Conservation (phyloP, 1,140 invertebrate species). For the Zaprionus africanus region DNA sequence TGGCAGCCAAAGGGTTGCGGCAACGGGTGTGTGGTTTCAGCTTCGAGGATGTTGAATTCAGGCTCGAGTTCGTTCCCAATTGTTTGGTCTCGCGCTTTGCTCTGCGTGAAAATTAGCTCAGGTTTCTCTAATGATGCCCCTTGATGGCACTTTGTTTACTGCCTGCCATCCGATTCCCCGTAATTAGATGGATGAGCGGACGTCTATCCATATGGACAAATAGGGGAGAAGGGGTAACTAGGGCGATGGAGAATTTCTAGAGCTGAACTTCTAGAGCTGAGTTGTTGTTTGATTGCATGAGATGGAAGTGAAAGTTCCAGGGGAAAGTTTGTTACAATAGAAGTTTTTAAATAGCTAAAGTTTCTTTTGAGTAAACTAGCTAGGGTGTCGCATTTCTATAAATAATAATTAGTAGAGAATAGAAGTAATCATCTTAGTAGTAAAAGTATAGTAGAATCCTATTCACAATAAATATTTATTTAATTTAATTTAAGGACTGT, state of each 20-base stretch:
- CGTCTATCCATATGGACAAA: background rate
- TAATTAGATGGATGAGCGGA: conserved; percentile 20
- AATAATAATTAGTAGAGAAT: no score
- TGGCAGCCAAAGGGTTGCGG: conserved; percentile 55
- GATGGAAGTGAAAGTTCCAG: no score
- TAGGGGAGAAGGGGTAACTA: background rate
- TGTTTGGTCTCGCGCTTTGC: conserved; percentile 47
- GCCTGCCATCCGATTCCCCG: conserved; percentile 28
- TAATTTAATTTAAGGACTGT: no score
- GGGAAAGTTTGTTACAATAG: no score
- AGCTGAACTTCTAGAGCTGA: background rate
- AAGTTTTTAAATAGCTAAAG: no score
- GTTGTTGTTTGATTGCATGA: background rate
- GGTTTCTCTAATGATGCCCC: conserved; percentile 71
- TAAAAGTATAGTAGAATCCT: no score
- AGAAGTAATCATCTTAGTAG: no score
- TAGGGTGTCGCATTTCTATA: no score
- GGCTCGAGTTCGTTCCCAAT: conserved; percentile 41
- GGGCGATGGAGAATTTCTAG: background rate
- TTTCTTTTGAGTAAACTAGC: no score
- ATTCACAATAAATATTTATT: no score
- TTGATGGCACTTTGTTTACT: conserved; percentile 59
- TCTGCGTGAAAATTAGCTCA: conserved; percentile 70
- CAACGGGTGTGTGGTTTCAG: background rate
- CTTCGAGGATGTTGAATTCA: background rate